These are phyloP conservation scores for Plodia interpunctella DNA, from an alignment of 1,140 invertebrate species.

Conservation along the genomic window DNA sequence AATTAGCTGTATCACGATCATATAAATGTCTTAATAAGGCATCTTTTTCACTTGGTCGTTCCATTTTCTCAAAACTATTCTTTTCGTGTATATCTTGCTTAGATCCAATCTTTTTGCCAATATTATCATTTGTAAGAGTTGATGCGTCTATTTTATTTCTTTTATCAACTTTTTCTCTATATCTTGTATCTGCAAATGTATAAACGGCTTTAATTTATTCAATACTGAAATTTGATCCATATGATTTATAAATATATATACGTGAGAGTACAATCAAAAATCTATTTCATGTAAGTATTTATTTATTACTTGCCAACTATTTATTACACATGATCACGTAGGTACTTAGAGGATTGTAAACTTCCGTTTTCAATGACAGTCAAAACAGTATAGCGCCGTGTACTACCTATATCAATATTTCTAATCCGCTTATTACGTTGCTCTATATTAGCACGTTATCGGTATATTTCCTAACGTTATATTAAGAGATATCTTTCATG, in stretches of 20 bases:
- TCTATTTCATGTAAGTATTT: too few species aligned
- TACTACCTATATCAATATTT: too few species aligned
- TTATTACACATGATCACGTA: too few species aligned
- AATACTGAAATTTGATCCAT: not conserved
- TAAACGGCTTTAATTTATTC: not conserved
- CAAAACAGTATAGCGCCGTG: too few species aligned
- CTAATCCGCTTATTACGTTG: too few species aligned
- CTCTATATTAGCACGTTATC: too few species aligned
- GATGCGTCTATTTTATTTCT: not conserved
- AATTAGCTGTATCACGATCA: not conserved
- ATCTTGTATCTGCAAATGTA: not conserved
- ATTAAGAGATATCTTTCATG: constrained; percentile 8
- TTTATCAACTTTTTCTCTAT: not conserved
- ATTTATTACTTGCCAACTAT: too few species aligned
- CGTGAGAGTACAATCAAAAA: constrained; percentile 49
- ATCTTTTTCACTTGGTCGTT: not conserved
- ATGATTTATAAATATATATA: constrained; percentile 4
- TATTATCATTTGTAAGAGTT: not conserved
- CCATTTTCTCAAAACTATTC: not conserved
- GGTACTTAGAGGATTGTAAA: too few species aligned
- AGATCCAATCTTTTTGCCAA: not conserved
- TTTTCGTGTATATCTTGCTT: not conserved
- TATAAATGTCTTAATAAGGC: not conserved
- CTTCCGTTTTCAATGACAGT: too few species aligned
- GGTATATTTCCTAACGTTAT: not conserved